phyloP scores from a whole-genome alignment of 64 coral and sea anemone genomes.

The Cladopsammia gracilis region DNA sequence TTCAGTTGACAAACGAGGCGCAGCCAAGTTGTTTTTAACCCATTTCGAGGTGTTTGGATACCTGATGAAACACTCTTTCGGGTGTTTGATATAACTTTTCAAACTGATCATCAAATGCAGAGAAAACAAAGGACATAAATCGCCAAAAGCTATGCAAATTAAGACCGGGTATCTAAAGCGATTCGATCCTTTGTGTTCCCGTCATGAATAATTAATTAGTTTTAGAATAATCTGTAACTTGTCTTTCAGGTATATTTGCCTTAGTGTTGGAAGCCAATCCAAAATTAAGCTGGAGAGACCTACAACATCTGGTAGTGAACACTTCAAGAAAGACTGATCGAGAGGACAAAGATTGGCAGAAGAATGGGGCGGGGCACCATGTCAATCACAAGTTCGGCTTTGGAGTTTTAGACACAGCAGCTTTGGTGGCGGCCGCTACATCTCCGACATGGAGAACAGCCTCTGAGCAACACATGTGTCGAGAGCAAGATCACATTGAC shows the following conservation, averaged over 20 bases:
- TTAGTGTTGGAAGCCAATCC: slow-evolving; percentile 95
- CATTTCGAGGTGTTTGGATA: too few species aligned
- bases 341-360: slow-evolving; percentile 81
- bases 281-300: slow-evolving; percentile 90
- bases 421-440: slow-evolving; percentile 73
- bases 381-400: slow-evolving; percentile 98
- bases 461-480: slow-evolving; percentile 90
- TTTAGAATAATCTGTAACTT: neutral
- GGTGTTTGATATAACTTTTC: too few species aligned
- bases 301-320: slow-evolving; percentile 94
- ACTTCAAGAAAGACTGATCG: slow-evolving; percentile 88
- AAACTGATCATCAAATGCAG: too few species aligned
- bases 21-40: too few species aligned
- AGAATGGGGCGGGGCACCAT: slow-evolving; percentile 86
- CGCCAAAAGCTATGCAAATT: too few species aligned
- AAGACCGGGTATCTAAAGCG: too few species aligned
- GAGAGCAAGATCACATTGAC: slow-evolving; percentile 68
- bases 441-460: slow-evolving; percentile 78
- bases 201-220: too few species aligned
- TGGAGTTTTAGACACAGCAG: slow-evolving; percentile 92
- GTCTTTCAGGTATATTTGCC: slow-evolving; percentile 92
- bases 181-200: too few species aligned
- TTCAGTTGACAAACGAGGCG: too few species aligned
- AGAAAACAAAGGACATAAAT: too few species aligned
- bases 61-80: too few species aligned